These are phyloP conservation scores for Pachyrhynchus sulphureomaculatus DNA, from an alignment of 1,140 invertebrate species.

Conservation along the genomic window DNA sequence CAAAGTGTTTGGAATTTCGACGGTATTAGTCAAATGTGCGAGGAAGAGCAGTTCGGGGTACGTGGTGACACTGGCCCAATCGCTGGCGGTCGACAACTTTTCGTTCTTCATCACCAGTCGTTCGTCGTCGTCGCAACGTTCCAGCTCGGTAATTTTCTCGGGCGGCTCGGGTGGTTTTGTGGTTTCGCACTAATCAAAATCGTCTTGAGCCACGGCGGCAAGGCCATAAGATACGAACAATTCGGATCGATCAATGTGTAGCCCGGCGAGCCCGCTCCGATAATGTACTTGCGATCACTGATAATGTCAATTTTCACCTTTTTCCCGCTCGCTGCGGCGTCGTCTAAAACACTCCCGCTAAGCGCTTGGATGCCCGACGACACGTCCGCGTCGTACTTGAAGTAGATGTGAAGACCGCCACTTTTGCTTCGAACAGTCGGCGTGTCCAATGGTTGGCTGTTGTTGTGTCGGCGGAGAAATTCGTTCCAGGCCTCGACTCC, in stretches of 20 bases:
- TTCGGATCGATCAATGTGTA: background rate
- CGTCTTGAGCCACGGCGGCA: background rate
- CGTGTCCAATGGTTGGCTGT: background rate
- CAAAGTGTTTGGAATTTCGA: background rate
- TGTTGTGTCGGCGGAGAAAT: background rate
- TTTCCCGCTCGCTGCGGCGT: background rate
- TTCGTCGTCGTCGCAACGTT: background rate
- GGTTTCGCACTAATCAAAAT: background rate
- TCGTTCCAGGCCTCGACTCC: background rate
- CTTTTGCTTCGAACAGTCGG: background rate
- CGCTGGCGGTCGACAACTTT: background rate
- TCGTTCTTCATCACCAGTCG: background rate
- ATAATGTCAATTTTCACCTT: background rate
- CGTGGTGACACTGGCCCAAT: background rate
- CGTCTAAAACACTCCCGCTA: background rate
- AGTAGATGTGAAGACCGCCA: background rate
- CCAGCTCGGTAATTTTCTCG: background rate
- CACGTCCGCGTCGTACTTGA: background rate
- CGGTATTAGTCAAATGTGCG: background rate
- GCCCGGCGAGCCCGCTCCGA: background rate
- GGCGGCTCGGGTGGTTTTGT: background rate
- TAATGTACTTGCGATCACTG: background rate
- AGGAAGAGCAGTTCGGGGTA: background rate
- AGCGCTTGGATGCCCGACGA: background rate
- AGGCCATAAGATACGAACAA: background rate